Base-by-base conservation (phyloP, 2,888 invertebrate species). In the Protophormia terraenovae region DNA sequence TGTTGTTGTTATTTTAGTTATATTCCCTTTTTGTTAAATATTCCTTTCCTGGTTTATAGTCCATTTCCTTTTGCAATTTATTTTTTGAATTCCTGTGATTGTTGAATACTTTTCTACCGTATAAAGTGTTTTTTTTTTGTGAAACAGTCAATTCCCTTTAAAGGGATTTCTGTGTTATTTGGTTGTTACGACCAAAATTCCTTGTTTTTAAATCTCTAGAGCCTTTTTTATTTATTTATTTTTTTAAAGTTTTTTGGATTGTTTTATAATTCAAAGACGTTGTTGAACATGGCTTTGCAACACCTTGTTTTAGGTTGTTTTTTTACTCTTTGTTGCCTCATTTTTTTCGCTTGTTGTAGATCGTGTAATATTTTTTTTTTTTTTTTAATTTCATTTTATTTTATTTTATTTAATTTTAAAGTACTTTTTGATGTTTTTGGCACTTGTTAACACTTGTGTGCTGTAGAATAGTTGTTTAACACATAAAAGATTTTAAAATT, bases 361-460 rank as follows among this genome's bases (percentile, higher is more conserved):
- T 45, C 71, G 14, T 79, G 53, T 79, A 64, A 72, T 35, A 45
- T 45, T 19, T 27, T 38, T 10, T 47, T 60, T 22, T n/a, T n/a
- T n/a, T n/a, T n/a, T n/a, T n/a, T n/a, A 27, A 47, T 22, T 47
- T 47, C 32, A 50, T 72, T 64, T 66, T 38, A 22, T 50, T 83
- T 73, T 35, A 69, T 78, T 78, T 73, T 35, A 69, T 73, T 83
- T 77, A 71, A 73, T 72, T 82, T 82, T 85, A 53, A 85, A 85
- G 82, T 85, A 85, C 82, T 72, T 85, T 85, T 85, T 82, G 85
- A 82, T 85, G 85, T 85, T 85, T 85, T 77, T 82, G 78, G 82
- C 85, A 85, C 82, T 82, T 82, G 85, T 85, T 85, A 85, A 75
- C 85, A 79, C 50, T 80, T 84, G 32, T 78, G 69, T 58, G 45